Percentiles rank a stretch among this genome's conserved stretches.
These are phyloP conservation scores for Lepilemur septentrionalis DNA, from an alignment of 2,797 vertebrate species.

Conservation along the genomic window DNA sequence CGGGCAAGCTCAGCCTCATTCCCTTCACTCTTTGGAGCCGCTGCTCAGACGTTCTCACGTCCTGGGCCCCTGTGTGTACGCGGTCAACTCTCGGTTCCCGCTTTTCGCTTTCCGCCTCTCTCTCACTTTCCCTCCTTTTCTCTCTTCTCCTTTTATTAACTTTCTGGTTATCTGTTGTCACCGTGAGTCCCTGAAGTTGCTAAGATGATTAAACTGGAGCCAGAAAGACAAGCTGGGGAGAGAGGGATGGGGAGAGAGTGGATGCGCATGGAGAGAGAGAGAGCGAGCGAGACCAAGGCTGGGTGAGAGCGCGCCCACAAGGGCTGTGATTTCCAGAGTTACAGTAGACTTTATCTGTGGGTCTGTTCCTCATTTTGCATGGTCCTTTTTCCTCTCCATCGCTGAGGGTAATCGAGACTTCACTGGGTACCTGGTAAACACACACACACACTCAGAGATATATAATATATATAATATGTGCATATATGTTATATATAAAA, in stretches of 20 bases:
- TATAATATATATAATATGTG: not conserved
- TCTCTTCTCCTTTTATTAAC: not conserved
- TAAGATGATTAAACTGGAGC: not conserved
- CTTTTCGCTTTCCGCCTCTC: not conserved
- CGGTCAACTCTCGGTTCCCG: not conserved
- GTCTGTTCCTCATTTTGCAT: not conserved
- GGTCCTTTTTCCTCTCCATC: not conserved
- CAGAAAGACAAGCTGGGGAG: not conserved
- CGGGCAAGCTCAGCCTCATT: conserved; percentile 73
- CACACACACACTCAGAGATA: not conserved
- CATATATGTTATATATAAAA: not conserved
- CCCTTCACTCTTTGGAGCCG: conserved; percentile 69
- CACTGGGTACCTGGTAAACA: not conserved
- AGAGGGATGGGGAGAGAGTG: not conserved
- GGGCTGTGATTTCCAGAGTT: not conserved
- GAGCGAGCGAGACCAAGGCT: not conserved
- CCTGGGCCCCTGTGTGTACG: not conserved
- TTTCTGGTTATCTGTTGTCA: not conserved
- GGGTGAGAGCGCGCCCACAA: no score
- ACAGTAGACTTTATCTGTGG: not conserved
- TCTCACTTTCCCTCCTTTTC: not conserved
- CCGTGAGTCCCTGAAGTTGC: not conserved
- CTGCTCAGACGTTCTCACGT: not conserved
- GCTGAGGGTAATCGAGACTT: not conserved
- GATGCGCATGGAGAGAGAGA: not conserved